phyloP scores from a whole-genome alignment of 2,797 vertebrate genomes.

The Perdix hodgsoniae region DNA sequence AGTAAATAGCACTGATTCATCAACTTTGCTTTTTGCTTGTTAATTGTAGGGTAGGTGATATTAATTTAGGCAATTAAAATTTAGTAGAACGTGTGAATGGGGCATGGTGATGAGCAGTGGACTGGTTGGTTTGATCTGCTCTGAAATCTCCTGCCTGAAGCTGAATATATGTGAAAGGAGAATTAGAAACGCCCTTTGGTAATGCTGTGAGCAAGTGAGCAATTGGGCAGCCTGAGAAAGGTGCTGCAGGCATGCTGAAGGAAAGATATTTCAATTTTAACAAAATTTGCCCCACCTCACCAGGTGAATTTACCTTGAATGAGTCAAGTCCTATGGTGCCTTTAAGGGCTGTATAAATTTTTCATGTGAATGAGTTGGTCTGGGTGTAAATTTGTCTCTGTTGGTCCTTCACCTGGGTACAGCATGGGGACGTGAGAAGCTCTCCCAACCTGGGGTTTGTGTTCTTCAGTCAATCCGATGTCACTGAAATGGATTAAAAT shows the following conservation, averaged over 20 bases:
- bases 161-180: neutral
- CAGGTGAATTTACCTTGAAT: neutral
- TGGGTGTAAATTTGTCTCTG: neutral
- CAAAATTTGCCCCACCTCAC: neutral
- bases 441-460: neutral
- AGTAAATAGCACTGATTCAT: neutral
- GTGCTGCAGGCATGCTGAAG: neutral
- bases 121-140: neutral
- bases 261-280: neutral
- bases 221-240: neutral
- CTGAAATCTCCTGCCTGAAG: neutral
- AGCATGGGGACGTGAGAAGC: neutral
- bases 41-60: neutral
- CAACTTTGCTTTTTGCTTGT: neutral
- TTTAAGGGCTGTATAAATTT: neutral
- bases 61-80: neutral
- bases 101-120: neutral
- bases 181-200: neutral
- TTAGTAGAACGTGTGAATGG: neutral
- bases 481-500: neutral
- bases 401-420: neutral
- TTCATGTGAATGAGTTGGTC: neutral
- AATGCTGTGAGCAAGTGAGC: neutral
- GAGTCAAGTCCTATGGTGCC: neutral
- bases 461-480: neutral